Base-by-base conservation (phyloP, 2,797 vertebrate genomes). In the Rhinogobio ventralis region DNA sequence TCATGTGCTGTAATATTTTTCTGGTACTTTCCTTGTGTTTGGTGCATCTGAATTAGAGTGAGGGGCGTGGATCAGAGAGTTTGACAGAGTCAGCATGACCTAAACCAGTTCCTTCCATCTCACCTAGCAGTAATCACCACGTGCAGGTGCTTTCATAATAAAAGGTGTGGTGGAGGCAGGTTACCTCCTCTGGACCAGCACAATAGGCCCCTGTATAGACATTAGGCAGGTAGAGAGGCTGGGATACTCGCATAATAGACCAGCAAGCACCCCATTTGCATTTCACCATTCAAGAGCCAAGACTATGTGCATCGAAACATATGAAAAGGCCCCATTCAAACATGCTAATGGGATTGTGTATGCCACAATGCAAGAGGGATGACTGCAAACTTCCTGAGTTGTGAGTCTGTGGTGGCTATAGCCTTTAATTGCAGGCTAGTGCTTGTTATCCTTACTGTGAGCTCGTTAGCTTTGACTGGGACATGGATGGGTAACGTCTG, bases 101-200 rank as follows among this genome's bases (percentile, higher is more conserved):
- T 49, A 67, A 67, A 74, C 49, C 39, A 42, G 83, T 51, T 79
- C 62, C 71, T 33, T 67, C 55, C 30, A 62, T 79, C 45, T 72
- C 86, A 60, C 68, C 95, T 95, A 94, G 84, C 87, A 82, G 89
- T 93, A 95, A 96, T 96, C 95, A 95, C 93, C 93, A 89, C 74
- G 93, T 94, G 97, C 97, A 98, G 97, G 97, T 98, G 97, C 95
- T 95, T 93, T 94, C 93, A 93, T 96, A 97, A 98, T 97, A 97
- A 95, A 97, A 97, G 97, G 97, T 98, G 96, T 96, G 95, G 95
- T 93, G 92, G 91, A 90, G 96, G 94, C 95, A 84, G 51, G 83
- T 86, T 93, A 91, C 89, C 90, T 93, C 89, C 85, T 93, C 90
- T 30, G 20, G 71, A 82, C 62, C 4, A 64, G 85, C 87, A 91